A percentile compares a stretch with the other conserved stretches of the same genome.
phyloP scores from a whole-genome alignment of 2,797 vertebrate genomes.

The Cetoscarus ocellatus region DNA sequence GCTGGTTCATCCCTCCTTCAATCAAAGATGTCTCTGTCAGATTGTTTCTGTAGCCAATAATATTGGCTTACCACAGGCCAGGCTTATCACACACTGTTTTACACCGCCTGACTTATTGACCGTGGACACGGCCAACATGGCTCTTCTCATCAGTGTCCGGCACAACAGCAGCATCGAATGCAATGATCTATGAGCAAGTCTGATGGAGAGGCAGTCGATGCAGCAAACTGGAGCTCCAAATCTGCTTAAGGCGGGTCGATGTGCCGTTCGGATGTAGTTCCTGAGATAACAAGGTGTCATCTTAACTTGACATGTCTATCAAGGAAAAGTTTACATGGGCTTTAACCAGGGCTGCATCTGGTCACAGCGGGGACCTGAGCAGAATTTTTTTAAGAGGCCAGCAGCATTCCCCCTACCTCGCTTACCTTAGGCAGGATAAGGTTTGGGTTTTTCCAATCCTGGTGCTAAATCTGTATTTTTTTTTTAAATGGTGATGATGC shows the following conservation, averaged over 20 bases:
- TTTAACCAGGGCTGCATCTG: conserved; percentile 3
- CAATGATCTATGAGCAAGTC: conserved; percentile 67
- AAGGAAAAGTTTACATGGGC: conserved; percentile 16
- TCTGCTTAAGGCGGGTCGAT: conserved; percentile 59
- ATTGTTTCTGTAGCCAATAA: conserved; percentile 61
- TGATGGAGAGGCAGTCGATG: conserved; percentile 66
- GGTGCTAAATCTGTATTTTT: no score
- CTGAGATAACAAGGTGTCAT: conserved; percentile 51
- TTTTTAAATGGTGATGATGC: no score
- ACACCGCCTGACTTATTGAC: conserved; percentile 77
- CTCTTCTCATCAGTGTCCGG: conserved; percentile 68
- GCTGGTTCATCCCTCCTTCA: conserved; percentile 52
- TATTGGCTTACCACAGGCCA: conserved; percentile 57
- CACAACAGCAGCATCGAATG: conserved; percentile 63
- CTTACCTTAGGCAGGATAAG: no score
- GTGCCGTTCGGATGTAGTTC: conserved; percentile 11
- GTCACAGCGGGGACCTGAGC: no score
- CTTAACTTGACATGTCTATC: conserved; percentile 36
- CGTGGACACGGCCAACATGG: conserved; percentile 65
- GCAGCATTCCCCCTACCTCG: no score
- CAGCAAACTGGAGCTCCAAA: conserved; percentile 62
- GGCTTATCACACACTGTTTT: conserved; percentile 72
- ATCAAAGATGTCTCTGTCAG: conserved; percentile 70
- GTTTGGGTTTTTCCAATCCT: no score
- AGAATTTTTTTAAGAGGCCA: no score